Base-by-base conservation (phyloP, 2,888 invertebrate genomes). In the Beris morrisii region DNA sequence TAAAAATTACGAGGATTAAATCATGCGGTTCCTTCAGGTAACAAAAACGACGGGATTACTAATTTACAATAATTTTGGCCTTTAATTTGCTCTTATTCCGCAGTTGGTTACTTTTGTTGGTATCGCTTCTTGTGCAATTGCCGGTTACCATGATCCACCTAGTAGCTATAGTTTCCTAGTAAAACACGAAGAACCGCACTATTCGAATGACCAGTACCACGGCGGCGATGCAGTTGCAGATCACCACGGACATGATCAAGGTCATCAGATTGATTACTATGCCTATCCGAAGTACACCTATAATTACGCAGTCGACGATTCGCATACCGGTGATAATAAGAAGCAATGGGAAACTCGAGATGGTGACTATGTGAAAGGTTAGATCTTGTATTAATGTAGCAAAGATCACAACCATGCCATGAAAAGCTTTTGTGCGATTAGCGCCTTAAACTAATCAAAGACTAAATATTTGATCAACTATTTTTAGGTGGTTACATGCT, bases 291-390 rank as follows among this genome's bases (percentile, higher is more conserved):
- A 82, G 72, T 82, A 82, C 69, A 75, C 77, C 15, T 83, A 80
- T 69, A 80, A 82, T 69, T 83, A 83, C 70, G 82, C 82, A 2
- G 83, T 83, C n/a, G 79, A 82, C 70, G 83, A 83, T 68, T 74
- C 77, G 0, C 82, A 83, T 46, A 83, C 83, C 2, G 83, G 83
- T 2, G 83, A 83, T 66, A 77, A 81, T 28, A 83, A 83, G 72
- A 79, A 79, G 67, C 82, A 82, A 70, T 79, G 81, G 76, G 84
- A 84, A 73, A 78, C 81, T 48, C 79, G 84, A 45, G 82, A 84
- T 72, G 84, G 84, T 30, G 84, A 83, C 72, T 74, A 76, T 67
- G 84, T 84, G 5, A 84, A 84, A 70, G 79, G 79, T 75, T 15
- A 44, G 31, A 44, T 3, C 2, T 7, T 45, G 44, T 5, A 38